Conservation (phyloP, 2,797 vertebrate species). For the Alcedo quadribrachys region DNA sequence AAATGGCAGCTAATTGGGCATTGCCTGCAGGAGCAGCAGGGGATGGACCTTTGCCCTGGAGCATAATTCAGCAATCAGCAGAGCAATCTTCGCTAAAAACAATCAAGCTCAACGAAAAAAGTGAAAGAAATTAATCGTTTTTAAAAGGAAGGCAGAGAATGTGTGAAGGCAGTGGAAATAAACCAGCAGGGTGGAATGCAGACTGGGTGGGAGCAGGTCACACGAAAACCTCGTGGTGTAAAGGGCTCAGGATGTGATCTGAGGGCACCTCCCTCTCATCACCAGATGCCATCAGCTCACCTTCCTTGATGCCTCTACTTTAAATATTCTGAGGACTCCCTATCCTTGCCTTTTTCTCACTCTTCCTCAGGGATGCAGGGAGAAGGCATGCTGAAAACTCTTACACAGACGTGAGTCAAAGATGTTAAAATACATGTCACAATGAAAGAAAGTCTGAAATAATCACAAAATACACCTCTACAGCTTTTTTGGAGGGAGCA, state of each 20-base stretch:
- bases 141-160: background rate
- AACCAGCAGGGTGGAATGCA: background rate
- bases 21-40: too few species aligned
- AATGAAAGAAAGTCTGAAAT: background rate
- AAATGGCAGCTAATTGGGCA: too few species aligned
- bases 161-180: background rate
- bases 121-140: background rate
- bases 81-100: too few species aligned
- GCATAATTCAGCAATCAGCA: too few species aligned
- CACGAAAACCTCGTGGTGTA: background rate
- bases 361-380: background rate
- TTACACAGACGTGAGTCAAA: background rate
- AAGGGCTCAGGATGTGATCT: background rate
- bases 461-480: background rate
- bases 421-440: background rate
- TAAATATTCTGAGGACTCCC: background rate
- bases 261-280: background rate
- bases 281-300: background rate
- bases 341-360: background rate
- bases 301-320: background rate
- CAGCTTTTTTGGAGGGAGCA: background rate
- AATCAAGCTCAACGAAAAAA: too few species aligned
- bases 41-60: too few species aligned
- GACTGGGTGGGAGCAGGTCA: background rate
- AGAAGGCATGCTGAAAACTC: background rate